A percentile compares a stretch with the other conserved stretches of the same genome.
These are phyloP conservation scores for Episyrphus balteatus DNA, from an alignment of 1,140 invertebrate species.

Conservation along the genomic window DNA sequence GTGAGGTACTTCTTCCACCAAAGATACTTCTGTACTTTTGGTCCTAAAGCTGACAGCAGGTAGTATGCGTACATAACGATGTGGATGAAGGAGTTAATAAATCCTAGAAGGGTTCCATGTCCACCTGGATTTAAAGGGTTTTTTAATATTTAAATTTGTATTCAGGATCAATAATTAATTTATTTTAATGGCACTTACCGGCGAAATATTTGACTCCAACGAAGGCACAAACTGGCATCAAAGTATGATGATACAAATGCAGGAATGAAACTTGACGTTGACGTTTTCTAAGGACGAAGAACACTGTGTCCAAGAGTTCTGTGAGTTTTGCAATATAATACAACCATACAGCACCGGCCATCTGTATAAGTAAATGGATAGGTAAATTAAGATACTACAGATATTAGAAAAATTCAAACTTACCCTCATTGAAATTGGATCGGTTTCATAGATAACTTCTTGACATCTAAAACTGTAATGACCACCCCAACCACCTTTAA, in stretches of 20 bases:
- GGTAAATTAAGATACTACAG: neutral
- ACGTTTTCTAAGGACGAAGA: conserved; percentile 75
- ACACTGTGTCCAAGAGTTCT: conserved; percentile 60
- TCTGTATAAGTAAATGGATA: conserved; percentile 32
- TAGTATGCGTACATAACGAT: conserved; percentile 81
- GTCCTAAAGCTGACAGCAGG: conserved; percentile 67
- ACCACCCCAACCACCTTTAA: conserved; percentile 51
- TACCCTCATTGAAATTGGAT: conserved; percentile 64
- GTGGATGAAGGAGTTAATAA: conserved; percentile 72
- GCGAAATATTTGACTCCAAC: conserved; percentile 69
- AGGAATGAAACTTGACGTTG: conserved; percentile 62
- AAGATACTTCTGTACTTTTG: conserved; percentile 69
- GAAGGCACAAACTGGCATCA: conserved; percentile 68
- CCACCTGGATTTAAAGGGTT: conserved; percentile 49
- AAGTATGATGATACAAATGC: conserved; percentile 61
- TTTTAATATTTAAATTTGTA: too few species aligned
- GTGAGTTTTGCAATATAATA: conserved; percentile 52
- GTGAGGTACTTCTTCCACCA: conserved; percentile 93
- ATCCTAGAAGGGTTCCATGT: conserved; percentile 65
- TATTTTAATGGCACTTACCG: conserved; percentile 32
- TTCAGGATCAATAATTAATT: too few species aligned
- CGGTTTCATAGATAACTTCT: conserved; percentile 67
- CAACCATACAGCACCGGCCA: conserved; percentile 51
- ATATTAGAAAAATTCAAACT: conserved; percentile 19
- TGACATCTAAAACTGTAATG: conserved; percentile 74